These are phyloP conservation scores for Tridacna crocea DNA, from an alignment of 2,888 invertebrate species.

Conservation along the genomic window DNA sequence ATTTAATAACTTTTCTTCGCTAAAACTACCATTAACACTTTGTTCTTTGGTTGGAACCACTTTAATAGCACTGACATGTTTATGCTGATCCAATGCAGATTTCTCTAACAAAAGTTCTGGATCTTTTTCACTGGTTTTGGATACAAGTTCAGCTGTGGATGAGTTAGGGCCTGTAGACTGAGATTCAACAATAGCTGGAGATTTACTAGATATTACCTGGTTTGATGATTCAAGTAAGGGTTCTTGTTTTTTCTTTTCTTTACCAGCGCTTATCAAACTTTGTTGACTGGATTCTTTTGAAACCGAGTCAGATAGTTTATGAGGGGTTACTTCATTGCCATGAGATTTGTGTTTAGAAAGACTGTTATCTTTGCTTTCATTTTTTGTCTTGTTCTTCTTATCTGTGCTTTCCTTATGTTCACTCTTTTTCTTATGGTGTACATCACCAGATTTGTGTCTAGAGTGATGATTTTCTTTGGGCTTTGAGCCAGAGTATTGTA, in stretches of 20 bases:
- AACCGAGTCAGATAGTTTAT: not conserved
- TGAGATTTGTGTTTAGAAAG: conserved; percentile 7
- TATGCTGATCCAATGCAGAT: not conserved
- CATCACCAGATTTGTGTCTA: not conserved
- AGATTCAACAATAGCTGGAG: not conserved
- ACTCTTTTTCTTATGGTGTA: not conserved
- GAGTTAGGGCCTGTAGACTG: not conserved
- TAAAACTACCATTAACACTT: too few relatives aligned
- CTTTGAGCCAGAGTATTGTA: conserved; percentile 7
- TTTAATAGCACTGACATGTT: not conserved
- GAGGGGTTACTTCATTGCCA: not conserved
- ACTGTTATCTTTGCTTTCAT: not conserved
- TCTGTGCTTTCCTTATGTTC: not conserved
- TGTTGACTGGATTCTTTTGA: not conserved
- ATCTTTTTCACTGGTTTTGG: not conserved
- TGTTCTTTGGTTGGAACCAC: too few relatives aligned
- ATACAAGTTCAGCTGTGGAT: not conserved
- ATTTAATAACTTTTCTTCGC: not conserved
- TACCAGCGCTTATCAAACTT: too few relatives aligned
- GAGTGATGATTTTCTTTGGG: conserved; percentile 8
- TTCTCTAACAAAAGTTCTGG: not conserved
- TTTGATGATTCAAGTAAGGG: too few relatives aligned
- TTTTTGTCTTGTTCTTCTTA: not conserved
- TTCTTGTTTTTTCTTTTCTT: too few relatives aligned
- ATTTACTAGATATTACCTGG: too few relatives aligned